phyloP scores from a whole-genome alignment of 2,888 invertebrate genomes.

The Chironomus riparius region DNA sequence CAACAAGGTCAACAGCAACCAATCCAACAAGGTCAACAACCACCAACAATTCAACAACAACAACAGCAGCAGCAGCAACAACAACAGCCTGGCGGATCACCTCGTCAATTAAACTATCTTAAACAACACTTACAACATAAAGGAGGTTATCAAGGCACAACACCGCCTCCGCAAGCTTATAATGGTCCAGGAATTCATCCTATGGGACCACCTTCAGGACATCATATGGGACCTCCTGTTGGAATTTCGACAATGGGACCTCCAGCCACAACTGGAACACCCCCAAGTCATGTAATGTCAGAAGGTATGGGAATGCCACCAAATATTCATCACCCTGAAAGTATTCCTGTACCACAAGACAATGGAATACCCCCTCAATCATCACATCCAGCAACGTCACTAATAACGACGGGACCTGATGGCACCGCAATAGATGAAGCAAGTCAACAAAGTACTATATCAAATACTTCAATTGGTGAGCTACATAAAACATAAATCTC shows the following conservation, averaged over 20 bases:
- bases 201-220: conserved; percentile 50
- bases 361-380: conserved; percentile 47
- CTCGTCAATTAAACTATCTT: conserved; percentile 54
- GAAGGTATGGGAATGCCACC: background rate
- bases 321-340: conserved; percentile 42
- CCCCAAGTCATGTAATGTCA: conserved; percentile 35
- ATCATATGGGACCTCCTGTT: conserved; percentile 47
- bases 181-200: conserved; percentile 47
- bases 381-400: conserved; percentile 69
- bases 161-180: conserved; percentile 51
- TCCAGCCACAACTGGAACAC: conserved; percentile 39
- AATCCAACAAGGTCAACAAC: conserved; percentile 33
- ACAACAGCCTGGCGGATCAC: conserved; percentile 37
- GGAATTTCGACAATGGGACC: conserved; percentile 51
- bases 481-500: background rate
- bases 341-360: conserved; percentile 49
- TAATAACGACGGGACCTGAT: conserved; percentile 85
- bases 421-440: conserved; percentile 82
- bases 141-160: conserved; percentile 51
- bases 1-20: conserved; percentile 39
- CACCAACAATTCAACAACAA: conserved; percentile 35
- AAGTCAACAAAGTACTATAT: conserved; percentile 85
- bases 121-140: conserved; percentile 64
- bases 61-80: conserved; percentile 39
- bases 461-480: conserved; percentile 82